Evolutionary conservation across 2,888 invertebrate species (phyloP).

Genomic region (Aproaerema taeniolella): DNA sequence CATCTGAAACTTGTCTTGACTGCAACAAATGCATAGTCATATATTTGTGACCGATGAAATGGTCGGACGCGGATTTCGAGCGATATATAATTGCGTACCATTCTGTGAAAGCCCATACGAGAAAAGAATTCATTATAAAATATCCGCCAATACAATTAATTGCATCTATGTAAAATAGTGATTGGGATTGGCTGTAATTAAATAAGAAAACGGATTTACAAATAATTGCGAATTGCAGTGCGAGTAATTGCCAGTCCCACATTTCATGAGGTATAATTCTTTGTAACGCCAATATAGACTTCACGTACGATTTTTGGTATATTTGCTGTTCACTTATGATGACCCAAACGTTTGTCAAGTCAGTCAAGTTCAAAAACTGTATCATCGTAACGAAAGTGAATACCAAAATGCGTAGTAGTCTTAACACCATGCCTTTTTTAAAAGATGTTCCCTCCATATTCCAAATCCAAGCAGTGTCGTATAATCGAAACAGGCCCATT

Average conservation of each 20-base stretch:
- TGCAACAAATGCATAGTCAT: slow-evolving; percentile 20
- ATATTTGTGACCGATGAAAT: slow-evolving; percentile 10
- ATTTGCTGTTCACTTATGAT: slow-evolving; percentile 5
- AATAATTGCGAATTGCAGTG: slow-evolving; percentile 25
- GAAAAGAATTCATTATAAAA: slow-evolving; percentile 27
- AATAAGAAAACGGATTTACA: slow-evolving; percentile 31
- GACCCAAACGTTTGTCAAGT: slow-evolving; percentile 21
- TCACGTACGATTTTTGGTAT: background rate
- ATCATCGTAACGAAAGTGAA: slow-evolving; percentile 27
- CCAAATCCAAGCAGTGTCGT: slow-evolving; percentile 25
- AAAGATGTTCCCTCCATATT: slow-evolving; percentile 18
- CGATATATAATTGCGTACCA: slow-evolving; percentile 25
- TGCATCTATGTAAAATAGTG: slow-evolving; percentile 23
- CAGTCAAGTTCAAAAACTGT: slow-evolving; percentile 24
- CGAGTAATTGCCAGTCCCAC: slow-evolving; percentile 9
- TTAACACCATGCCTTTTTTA: slow-evolving; percentile 18
- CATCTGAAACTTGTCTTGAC: slow-evolving; percentile 26
- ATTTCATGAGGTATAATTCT: too few relatives aligned
- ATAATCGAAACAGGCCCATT: slow-evolving; percentile 24
- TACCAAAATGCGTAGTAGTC: slow-evolving; percentile 26
- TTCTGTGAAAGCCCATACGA: slow-evolving; percentile 30
- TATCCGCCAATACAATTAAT: slow-evolving; percentile 25
- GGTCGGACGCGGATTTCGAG: slow-evolving; percentile 21
- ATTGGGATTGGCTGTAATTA: slow-evolving; percentile 20
- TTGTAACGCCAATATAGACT: too few relatives aligned